These are phyloP conservation scores for Harpagoxenus sublaevis DNA, from an alignment of 2,888 invertebrate genomes.

Conservation along the genomic window DNA sequence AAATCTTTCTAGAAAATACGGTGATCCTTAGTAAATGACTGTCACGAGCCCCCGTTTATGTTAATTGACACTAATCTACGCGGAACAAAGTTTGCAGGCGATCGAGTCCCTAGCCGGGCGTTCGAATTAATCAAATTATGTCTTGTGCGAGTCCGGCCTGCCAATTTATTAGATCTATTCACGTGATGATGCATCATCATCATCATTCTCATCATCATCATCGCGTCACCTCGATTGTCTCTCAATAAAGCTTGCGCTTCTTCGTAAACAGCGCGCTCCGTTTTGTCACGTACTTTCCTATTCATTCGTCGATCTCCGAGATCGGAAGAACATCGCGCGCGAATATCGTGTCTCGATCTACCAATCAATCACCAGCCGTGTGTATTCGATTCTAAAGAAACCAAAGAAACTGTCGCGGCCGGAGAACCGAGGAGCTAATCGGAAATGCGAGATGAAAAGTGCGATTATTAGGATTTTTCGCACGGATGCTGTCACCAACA, in stretches of 20 bases:
- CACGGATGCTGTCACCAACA: too few species aligned
- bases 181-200: constrained; percentile 34
- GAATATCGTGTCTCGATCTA: not conserved
- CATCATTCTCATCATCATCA: not conserved
- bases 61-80: constrained; percentile 42
- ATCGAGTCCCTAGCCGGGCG: not conserved
- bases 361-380: not conserved
- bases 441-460: constrained; percentile 57
- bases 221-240: constrained; percentile 40
- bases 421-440: not conserved
- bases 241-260: constrained; percentile 8
- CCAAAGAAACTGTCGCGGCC: not conserved
- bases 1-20: constrained; percentile 2
- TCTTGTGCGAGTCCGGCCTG: constrained; percentile 22
- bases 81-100: constrained; percentile 22
- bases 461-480: not conserved
- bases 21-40: not conserved
- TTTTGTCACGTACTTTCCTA: constrained; percentile 30
- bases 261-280: not conserved
- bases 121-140: constrained; percentile 58
- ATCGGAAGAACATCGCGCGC: constrained; percentile 1
- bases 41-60: constrained; percentile 28
- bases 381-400: constrained; percentile 21
- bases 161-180: constrained; percentile 50
- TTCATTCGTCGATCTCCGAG: not conserved